Evolutionary conservation across 2,888 invertebrate genomes (phyloP).

Genomic region (Melipona bicolor): DNA sequence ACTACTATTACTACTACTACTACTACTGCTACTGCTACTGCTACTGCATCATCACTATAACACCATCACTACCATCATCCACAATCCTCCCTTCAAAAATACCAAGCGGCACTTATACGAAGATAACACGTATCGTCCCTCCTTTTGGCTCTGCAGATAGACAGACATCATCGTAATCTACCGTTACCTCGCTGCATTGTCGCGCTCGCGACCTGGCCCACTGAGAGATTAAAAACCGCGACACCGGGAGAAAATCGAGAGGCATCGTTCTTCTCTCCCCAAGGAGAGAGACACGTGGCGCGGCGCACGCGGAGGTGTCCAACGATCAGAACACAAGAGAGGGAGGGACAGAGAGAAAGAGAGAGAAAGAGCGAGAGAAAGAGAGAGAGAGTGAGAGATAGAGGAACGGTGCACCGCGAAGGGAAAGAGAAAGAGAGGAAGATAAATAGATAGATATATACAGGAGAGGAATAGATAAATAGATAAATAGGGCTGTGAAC

Average conservation of each 20-base stretch:
- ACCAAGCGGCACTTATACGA: constrained; percentile 35
- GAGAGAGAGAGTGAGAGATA: too few relatives aligned
- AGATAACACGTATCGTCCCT: constrained; percentile 40
- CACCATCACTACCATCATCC: constrained; percentile 29
- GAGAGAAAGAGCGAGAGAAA: background rate
- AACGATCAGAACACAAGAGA: constrained; percentile 32
- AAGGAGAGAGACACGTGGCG: constrained; percentile 74
- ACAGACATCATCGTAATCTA: constrained; percentile 1
- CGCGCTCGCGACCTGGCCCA: background rate
- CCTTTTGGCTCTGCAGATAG: constrained; percentile 10
- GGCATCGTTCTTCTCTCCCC: constrained; percentile 42
- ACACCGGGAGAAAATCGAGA: constrained; percentile 35
- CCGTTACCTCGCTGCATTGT: background rate
- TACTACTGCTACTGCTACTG: constrained; percentile 24
- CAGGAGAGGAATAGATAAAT: constrained; percentile 13
- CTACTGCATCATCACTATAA: constrained; percentile 25
- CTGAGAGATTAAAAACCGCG: constrained; percentile 1
- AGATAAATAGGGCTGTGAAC: constrained; percentile 10
- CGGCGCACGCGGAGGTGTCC: constrained; percentile 73
- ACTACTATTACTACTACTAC: constrained; percentile 7
- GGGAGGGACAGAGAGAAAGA: background rate
- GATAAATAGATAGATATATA: constrained; percentile 17
- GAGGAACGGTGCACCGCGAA: background rate
- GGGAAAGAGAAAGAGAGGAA: constrained; percentile 7
- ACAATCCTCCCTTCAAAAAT: constrained; percentile 51